Percentiles rank a stretch among this genome's conserved stretches.
These are phyloP conservation scores for Dipodomys stephensi DNA, from an alignment of 2,113 vertebrate genomes.

Conservation along the genomic window DNA sequence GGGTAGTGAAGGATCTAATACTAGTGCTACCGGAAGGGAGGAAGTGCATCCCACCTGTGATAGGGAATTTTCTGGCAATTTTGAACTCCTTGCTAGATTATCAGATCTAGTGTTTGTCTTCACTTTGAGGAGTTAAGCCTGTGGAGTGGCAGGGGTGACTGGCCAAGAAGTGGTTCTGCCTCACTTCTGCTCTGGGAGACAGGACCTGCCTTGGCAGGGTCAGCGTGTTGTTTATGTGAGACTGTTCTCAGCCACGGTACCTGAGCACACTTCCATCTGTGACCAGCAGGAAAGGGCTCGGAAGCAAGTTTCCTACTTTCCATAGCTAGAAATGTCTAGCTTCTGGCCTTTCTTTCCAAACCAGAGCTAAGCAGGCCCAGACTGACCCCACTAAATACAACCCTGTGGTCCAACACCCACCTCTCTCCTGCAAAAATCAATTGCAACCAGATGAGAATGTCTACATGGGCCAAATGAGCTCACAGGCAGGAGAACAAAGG, in stretches of 20 bases:
- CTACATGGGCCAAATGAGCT: constrained; percentile 75
- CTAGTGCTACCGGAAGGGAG: background rate
- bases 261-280: constrained; percentile 50
- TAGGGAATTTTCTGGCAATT: background rate
- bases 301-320: constrained; percentile 8
- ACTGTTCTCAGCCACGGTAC: constrained; percentile 71
- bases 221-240: constrained; percentile 64
- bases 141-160: constrained; percentile 54
- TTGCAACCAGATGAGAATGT: constrained; percentile 82
- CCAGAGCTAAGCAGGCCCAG: background rate
- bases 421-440: constrained; percentile 75
- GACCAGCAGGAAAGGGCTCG: background rate
- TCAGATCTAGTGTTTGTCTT: constrained; percentile 50
- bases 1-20: constrained; percentile 12
- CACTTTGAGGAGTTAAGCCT: constrained; percentile 70
- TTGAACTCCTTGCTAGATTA: background rate
- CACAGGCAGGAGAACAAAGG: constrained; percentile 80
- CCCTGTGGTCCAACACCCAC: constrained; percentile 18
- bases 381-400: constrained; percentile 36
- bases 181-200: constrained; percentile 72
- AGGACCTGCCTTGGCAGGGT: constrained; percentile 66
- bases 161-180: constrained; percentile 74
- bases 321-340: background rate
- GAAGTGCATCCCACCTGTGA: background rate
- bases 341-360: constrained; percentile 16